Evolutionary conservation across 2,797 vertebrate species (phyloP), one percentile per base, ranked within the genome.

Genomic region (Poeciliopsis turneri): DNA sequence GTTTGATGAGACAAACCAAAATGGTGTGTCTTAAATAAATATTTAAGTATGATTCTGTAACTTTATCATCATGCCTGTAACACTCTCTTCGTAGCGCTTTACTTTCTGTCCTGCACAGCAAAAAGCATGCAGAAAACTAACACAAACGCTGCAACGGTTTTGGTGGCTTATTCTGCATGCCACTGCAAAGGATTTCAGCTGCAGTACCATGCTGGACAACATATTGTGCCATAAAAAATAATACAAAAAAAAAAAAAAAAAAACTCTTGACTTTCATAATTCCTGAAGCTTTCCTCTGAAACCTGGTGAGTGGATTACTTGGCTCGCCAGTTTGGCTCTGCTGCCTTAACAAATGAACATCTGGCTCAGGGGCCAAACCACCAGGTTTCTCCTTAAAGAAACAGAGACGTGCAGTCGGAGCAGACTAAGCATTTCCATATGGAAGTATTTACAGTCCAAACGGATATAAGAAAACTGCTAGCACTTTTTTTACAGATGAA

Each of bases 361-460:
- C 47, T 86, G 78, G 76, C 80, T 76, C 11, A 0, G 1, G 47
- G 28, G 82, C 78, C 81, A 82, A 83, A 87, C 30, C 33, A 36
- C 33, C 61, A 66, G 61, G 33, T 66, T 66, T 66, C 33, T 66
- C 18, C 33, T 66, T 66, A 66, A 66, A 66, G 61, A 66, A 64
- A 64, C 59, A 64, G 15, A 25, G 30, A 64, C 59, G 5, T 33
- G 18, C 18, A 66, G 61, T 39, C 33, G 7, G 33, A 39, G 61
- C 61, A 66, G 16, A 66, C 33, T 39, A 33, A 66, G 1, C 9
- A 66, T 66, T 66, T 66, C 61, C 61, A 36, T 66, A 23, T 66
- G 61, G 61, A 66, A 90, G 78, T 28, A 53, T 88, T 90, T 69
- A 80, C 66, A 71, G 69, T 78, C 82, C 69, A 80, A 59, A 85